Evolutionary conservation across 2,797 vertebrate species (phyloP).

Genomic region (Antrozous pallidus): DNA sequence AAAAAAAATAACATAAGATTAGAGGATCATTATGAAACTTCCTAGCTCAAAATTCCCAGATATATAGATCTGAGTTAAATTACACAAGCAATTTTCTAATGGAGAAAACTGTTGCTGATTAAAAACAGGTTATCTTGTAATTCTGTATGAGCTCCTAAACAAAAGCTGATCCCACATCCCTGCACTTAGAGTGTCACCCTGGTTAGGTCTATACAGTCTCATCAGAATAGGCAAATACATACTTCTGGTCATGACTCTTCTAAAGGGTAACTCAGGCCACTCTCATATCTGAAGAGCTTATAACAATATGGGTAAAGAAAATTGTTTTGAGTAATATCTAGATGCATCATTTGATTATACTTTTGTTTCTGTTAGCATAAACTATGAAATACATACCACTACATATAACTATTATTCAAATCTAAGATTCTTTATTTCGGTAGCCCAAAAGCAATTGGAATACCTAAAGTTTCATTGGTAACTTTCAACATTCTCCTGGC

Average conservation of each 20-base stretch:
- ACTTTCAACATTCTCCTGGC: neutral
- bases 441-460: neutral
- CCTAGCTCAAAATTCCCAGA: neutral
- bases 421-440: neutral
- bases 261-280: neutral
- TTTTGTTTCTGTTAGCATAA: neutral
- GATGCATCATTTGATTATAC: neutral
- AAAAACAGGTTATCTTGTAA: neutral
- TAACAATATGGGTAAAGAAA: neutral
- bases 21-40: constrained; percentile 15
- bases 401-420: neutral
- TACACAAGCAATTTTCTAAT: neutral
- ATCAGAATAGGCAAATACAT: neutral
- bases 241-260: neutral
- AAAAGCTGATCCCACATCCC: neutral
- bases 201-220: neutral
- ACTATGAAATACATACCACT: neutral
- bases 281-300: neutral
- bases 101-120: neutral
- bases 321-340: neutral
- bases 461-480: neutral
- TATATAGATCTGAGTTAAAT: neutral
- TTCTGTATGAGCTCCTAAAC: neutral
- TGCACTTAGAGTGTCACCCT: neutral
- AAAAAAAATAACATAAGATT: constrained; percentile 1